phyloP scores from a whole-genome alignment of 1,140 invertebrate genomes.

The Sycophila sp. region DNA sequence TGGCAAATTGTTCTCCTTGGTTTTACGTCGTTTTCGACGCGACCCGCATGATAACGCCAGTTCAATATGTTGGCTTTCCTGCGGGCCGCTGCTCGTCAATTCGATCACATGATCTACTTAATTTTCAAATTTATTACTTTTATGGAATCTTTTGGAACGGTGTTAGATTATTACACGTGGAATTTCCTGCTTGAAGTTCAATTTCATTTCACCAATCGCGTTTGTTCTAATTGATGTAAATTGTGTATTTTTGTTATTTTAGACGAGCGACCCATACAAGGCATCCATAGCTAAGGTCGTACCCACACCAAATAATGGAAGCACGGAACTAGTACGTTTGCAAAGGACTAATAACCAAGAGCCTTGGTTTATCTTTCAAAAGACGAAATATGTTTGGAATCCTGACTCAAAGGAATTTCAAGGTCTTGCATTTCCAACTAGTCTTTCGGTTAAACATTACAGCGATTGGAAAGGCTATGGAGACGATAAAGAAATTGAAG shows the following conservation, averaged over 20 bases:
- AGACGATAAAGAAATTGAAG: slow-evolving; percentile 80
- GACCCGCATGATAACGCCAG: too few species aligned
- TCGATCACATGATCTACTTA: slow-evolving; percentile 4
- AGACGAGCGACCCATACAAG: slow-evolving; percentile 79
- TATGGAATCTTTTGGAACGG: too few species aligned
- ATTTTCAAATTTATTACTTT: not conserved
- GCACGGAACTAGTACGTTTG: slow-evolving; percentile 90
- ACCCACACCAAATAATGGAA: slow-evolving; percentile 97
- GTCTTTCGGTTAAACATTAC: slow-evolving; percentile 79
- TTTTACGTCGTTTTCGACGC: not conserved
- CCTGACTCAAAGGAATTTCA: slow-evolving; percentile 81
- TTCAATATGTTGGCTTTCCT: slow-evolving; percentile 12
- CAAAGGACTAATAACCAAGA: slow-evolving; percentile 68
- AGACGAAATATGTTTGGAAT: slow-evolving; percentile 94
- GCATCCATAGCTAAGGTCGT: slow-evolving; percentile 92
- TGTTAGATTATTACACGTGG: too few species aligned
- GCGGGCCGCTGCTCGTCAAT: not conserved
- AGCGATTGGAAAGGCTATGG: slow-evolving; percentile 87
- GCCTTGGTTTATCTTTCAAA: slow-evolving; percentile 94
- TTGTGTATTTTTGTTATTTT: slow-evolving; percentile 42
- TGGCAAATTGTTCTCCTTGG: not conserved
- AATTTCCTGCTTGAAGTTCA: too few species aligned
- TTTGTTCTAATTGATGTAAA: too few species aligned
- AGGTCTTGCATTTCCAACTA: slow-evolving; percentile 84
- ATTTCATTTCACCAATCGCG: too few species aligned